Evolutionary conservation across 1,140 invertebrate species (phyloP).

Genomic region (Drosophila repleta): DNA sequence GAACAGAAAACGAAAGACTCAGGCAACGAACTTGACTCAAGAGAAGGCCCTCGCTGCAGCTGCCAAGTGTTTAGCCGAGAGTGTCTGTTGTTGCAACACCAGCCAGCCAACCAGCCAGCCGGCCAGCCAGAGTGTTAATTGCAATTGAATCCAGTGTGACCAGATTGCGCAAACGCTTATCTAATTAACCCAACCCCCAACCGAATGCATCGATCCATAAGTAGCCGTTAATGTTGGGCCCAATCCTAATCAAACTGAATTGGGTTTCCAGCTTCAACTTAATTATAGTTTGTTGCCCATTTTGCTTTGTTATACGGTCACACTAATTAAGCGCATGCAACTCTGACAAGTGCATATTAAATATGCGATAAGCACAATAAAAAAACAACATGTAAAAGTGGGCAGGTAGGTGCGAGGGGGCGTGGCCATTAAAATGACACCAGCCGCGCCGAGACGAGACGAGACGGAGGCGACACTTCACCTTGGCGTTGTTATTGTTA

Average conservation of each 20-base stretch:
- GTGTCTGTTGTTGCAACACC: conserved; percentile 57
- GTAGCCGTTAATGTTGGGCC: conserved; percentile 2
- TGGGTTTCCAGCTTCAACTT: not conserved
- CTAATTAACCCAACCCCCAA: conserved; percentile 23
- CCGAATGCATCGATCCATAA: conserved; percentile 26
- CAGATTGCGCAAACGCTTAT: conserved; percentile 40
- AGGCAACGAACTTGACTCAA: conserved; percentile 57
- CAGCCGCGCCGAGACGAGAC: no score
- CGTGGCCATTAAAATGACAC: conserved; percentile 30
- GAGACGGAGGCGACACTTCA: conserved; percentile 47
- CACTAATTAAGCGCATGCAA: conserved; percentile 45
- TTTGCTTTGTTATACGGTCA: conserved; percentile 22
- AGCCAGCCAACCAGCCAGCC: no score
- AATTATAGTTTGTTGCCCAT: not conserved
- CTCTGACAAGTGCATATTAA: conserved; percentile 60
- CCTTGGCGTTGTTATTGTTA: conserved; percentile 44
- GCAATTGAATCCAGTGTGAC: conserved; percentile 53
- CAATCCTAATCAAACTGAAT: conserved; percentile 19
- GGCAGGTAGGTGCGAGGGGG: not conserved
- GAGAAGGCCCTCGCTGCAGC: conserved; percentile 42
- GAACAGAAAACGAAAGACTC: conserved; percentile 40
- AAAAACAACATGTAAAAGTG: conserved; percentile 34
- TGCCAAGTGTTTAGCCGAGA: conserved; percentile 25
- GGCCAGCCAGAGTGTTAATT: conserved; percentile 38
- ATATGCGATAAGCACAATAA: conserved; percentile 62